Evolutionary conservation across 2,113 vertebrate genomes (phyloP).

Genomic region (Euleptes europaea): DNA sequence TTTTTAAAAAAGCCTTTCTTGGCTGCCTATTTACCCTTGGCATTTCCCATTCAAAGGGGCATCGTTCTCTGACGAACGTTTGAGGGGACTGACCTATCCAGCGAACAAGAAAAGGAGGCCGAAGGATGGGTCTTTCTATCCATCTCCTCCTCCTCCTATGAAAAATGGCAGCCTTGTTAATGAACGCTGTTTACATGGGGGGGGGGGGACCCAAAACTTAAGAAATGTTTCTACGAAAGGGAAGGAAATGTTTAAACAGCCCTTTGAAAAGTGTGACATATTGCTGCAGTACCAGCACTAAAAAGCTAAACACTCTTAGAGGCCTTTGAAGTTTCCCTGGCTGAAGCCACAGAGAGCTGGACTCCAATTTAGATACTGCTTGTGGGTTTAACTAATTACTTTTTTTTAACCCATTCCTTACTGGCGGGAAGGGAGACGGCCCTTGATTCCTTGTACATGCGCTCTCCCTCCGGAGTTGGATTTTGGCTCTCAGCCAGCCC

Average conservation of each 20-base stretch:
- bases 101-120: conserved; percentile 26
- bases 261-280: conserved; percentile 81
- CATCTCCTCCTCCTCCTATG: conserved; percentile 46
- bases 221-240: conserved; percentile 77
- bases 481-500: conserved; percentile 86
- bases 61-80: background rate
- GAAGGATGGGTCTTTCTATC: background rate
- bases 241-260: conserved; percentile 81
- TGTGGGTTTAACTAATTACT: conserved; percentile 82
- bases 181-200: conserved; percentile 71
- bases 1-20: background rate
- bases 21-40: background rate
- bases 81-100: conserved; percentile 41
- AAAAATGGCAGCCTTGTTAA: conserved; percentile 72
- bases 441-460: conserved; percentile 76
- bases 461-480: conserved; percentile 75
- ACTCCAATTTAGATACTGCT: conserved; percentile 77
- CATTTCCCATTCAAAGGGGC: conserved; percentile 16
- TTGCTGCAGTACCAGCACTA: conserved; percentile 75
- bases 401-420: conserved; percentile 78
- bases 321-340: conserved; percentile 77
- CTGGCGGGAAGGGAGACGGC: conserved; percentile 78
- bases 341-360: conserved; percentile 74
- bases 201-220: conserved; percentile 70
- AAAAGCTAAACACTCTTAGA: conserved; percentile 83